Base-by-base conservation (phyloP, 2,888 invertebrate genomes). In the Drosophila neutralis region DNA sequence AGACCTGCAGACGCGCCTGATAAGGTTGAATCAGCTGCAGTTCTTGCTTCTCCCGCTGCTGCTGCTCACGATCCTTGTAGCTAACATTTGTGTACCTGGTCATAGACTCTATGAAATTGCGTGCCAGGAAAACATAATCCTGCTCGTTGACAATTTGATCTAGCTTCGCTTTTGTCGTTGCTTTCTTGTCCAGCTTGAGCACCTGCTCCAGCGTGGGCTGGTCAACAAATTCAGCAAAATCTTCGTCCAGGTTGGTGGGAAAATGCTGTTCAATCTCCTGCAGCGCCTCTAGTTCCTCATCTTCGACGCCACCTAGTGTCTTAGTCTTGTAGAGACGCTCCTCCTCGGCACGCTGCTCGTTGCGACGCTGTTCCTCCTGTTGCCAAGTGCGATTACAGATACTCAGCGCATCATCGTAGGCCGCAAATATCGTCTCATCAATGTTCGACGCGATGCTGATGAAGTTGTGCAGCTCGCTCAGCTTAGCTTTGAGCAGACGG, bases 271-370 rank as follows among this genome's bases (percentile, higher is more conserved):
- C 93, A 65, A 97, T 94, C 93, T 97, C 96, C 63, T 94, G 93
- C 24, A 94, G 91, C 0, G 95, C 95, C 69, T 95, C 94, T 24
- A 95, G 94, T 73, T 96, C 96, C 86, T 97, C 97, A 27, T 95
- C 94, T 88, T 95, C 94, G 27, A 95, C 94, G 80, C 95, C 94
- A 62, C 95, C 95, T 92, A 95, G 95, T 0, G 95, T 95, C 89
- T 95, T 96, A 13, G 95, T 96, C 65, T 95, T 95, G 91, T 96
- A 97, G 52, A 98, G 93, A 79, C 95, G 96, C 61, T 97, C 97
- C 69, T 96, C 96, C 81, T 97, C 97, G 60, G 94, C 94, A 77
- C 96, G 95, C 82, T 95, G 95, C 82, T 94, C 94, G 77, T 95
- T 95, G 24, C 95, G 94, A 33, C 95, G 95, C 57, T 95, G 94